phyloP scores from a whole-genome alignment of 2,113 vertebrate genomes.

The Aepyceros melampus region DNA sequence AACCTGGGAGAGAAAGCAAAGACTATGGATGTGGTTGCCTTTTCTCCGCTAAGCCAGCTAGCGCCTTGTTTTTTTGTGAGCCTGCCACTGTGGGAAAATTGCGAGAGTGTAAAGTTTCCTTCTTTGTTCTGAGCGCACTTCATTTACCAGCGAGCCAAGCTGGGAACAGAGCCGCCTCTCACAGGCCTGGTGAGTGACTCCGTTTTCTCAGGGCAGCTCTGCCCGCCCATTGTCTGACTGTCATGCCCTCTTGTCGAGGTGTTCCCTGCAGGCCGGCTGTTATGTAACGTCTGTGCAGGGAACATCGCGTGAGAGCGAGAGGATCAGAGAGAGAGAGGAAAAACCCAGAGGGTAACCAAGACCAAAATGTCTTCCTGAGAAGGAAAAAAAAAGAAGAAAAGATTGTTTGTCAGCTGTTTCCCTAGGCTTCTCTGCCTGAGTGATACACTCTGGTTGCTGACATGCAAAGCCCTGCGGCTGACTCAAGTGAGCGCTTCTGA shows the following conservation, averaged over 20 bases:
- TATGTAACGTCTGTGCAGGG: slow-evolving; percentile 58
- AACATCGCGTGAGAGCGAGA: slow-evolving; percentile 22
- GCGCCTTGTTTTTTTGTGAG: slow-evolving; percentile 53
- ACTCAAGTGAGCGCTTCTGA: not conserved
- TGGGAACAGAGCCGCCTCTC: slow-evolving; percentile 58
- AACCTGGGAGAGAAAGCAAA: slow-evolving; percentile 38
- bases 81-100: slow-evolving; percentile 61
- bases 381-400: not conserved
- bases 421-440: slow-evolving; percentile 4
- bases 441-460: slow-evolving; percentile 17
- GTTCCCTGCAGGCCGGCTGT: slow-evolving; percentile 40
- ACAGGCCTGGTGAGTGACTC: slow-evolving; percentile 62
- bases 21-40: slow-evolving; percentile 41
- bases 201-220: slow-evolving; percentile 38
- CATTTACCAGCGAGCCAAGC: slow-evolving; percentile 55
- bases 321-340: not conserved
- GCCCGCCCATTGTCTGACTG: slow-evolving; percentile 63
- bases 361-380: not conserved
- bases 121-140: slow-evolving; percentile 64
- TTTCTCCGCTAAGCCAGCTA: slow-evolving; percentile 54
- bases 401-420: not conserved
- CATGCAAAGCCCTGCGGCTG: not conserved
- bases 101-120: slow-evolving; percentile 60
- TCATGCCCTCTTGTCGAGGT: slow-evolving; percentile 62
- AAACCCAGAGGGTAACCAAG: not conserved